Conservation (phyloP, 2,888 invertebrate species). For the Lymantria monacha region DNA sequence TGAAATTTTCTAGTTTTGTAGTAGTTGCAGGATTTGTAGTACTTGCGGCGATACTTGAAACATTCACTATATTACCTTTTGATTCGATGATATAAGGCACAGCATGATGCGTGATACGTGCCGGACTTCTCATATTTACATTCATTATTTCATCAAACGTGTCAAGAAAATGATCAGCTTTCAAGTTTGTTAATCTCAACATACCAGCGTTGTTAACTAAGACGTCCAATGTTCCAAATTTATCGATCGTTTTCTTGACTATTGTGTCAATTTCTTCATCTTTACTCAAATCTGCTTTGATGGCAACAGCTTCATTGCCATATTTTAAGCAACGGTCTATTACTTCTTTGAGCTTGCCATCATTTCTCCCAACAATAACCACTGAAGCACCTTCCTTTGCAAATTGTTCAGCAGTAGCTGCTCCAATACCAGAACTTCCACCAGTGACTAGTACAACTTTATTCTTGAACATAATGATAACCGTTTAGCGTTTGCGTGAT, state of each 20-base stretch:
- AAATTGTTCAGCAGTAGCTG: constrained; percentile 34
- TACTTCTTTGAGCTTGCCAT: constrained; percentile 28
- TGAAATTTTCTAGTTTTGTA: not conserved
- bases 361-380: constrained; percentile 40
- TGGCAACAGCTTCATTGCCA: constrained; percentile 25
- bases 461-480: constrained; percentile 25
- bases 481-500: no score
- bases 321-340: constrained; percentile 20
- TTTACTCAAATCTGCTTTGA: constrained; percentile 39
- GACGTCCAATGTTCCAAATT: constrained; percentile 42
- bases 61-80: constrained; percentile 32
- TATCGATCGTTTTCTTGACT: constrained; percentile 29
- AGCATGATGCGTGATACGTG: constrained; percentile 34
- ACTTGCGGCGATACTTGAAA: constrained; percentile 24
- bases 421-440: constrained; percentile 43
- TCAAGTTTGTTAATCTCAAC: constrained; percentile 11
- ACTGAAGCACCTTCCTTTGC: constrained; percentile 38
- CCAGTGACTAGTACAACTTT: constrained; percentile 48
- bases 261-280: constrained; percentile 32
- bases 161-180: constrained; percentile 26
- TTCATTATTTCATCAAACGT: constrained; percentile 34
- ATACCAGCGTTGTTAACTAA: constrained; percentile 48
- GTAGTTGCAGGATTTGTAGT: no score
- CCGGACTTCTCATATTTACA: constrained; percentile 33
- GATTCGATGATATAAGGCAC: constrained; percentile 32